These are phyloP conservation scores for Drosophila sordidula DNA, from an alignment of 2,888 invertebrate species.

Conservation along the genomic window DNA sequence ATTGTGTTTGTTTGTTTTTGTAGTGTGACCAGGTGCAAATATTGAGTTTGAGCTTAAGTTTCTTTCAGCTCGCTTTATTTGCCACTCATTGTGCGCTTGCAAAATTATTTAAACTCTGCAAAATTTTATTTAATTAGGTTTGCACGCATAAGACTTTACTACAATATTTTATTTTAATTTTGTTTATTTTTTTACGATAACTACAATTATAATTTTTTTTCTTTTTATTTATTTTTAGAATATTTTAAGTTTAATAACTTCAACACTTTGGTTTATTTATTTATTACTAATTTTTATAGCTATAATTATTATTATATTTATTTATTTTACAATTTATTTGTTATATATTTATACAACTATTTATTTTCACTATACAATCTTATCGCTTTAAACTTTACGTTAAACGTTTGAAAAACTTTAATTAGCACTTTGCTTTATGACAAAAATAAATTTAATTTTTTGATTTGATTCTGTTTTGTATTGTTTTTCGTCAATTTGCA, in stretches of 20 bases:
- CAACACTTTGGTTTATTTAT: neutral
- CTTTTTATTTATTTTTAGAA: too few relatives aligned
- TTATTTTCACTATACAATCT: conserved; percentile 4
- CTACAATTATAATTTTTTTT: neutral
- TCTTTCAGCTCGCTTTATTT: conserved; percentile 8
- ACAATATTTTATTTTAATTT: conserved; percentile 4
- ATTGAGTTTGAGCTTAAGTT: conserved; percentile 16
- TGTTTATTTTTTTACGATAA: neutral
- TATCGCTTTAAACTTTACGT: conserved; percentile 12
- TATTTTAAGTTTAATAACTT: neutral
- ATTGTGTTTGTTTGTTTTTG: conserved; percentile 12
- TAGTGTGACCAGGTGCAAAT: conserved; percentile 42
- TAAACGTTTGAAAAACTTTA: conserved; percentile 21
- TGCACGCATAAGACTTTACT: conserved; percentile 47
- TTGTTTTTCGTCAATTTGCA: conserved; percentile 42
- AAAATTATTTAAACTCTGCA: conserved; percentile 6
- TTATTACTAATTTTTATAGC: conserved; percentile 45
- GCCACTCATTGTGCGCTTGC: conserved; percentile 26
- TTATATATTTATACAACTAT: neutral
- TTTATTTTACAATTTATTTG: conserved; percentile 3
- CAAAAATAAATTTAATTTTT: conserved; percentile 16
- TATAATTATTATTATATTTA: conserved; percentile 42
- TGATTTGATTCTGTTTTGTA: conserved; percentile 3
- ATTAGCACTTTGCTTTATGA: conserved; percentile 48
- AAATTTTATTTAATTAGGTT: conserved; percentile 18